Evolutionary conservation across 2,113 vertebrate species (phyloP).

Genomic region (Hydropotes inermis): DNA sequence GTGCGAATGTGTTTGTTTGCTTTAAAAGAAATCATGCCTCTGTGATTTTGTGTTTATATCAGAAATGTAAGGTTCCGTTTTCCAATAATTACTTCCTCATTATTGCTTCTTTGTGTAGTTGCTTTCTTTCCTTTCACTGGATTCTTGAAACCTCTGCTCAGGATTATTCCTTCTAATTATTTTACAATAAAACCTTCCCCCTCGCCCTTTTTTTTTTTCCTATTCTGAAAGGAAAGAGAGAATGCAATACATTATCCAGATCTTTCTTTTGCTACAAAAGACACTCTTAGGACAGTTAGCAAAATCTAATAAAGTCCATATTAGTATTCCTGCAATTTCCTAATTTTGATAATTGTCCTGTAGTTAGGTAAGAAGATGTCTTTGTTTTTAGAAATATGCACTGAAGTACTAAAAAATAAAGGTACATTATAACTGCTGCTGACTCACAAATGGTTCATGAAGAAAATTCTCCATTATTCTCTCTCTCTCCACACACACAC

Average conservation of each 20-base stretch:
- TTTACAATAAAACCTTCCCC: background rate
- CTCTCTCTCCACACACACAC: background rate
- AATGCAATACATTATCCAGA: background rate
- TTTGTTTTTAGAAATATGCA: conserved; percentile 6
- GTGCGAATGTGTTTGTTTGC: background rate
- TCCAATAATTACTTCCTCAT: background rate
- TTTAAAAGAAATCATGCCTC: background rate
- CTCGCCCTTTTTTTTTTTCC: background rate
- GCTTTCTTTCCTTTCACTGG: background rate
- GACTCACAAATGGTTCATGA: background rate
- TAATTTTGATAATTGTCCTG: background rate
- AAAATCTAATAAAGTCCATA: background rate
- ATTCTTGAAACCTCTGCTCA: background rate
- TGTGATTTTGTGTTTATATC: background rate
- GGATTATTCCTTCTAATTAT: background rate
- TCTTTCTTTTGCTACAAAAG: conserved; percentile 8
- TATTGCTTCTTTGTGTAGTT: background rate
- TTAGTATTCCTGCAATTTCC: background rate
- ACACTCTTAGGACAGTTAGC: background rate
- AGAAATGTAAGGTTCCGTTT: background rate
- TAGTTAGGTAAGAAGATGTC: background rate
- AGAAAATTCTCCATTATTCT: background rate
- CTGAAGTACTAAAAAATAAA: background rate
- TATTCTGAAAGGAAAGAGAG: background rate
- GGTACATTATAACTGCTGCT: background rate